These are phyloP conservation scores for Archips xylosteana DNA, from an alignment of 2,888 invertebrate genomes.

Conservation along the genomic window DNA sequence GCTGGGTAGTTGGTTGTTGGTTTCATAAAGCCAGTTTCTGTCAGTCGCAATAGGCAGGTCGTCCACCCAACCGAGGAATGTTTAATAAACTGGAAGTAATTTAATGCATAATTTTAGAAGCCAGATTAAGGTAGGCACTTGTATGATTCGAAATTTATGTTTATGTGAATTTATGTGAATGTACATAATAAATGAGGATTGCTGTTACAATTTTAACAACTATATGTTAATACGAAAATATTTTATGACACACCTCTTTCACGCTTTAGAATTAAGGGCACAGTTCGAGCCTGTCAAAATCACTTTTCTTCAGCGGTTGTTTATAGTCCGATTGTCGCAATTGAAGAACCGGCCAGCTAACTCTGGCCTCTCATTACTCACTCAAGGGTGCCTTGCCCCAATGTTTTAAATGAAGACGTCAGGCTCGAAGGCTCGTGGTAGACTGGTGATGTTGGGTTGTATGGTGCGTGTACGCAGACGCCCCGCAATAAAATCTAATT, in stretches of 20 bases:
- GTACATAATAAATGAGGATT: conserved; percentile 1
- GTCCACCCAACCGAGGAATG: neutral
- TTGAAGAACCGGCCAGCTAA: conserved; percentile 65
- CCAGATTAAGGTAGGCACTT: neutral
- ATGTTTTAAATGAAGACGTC: conserved; percentile 33
- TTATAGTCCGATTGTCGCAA: conserved; percentile 72
- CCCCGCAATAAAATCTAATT: conserved; percentile 85
- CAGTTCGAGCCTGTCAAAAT: conserved; percentile 70
- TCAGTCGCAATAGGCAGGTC: neutral
- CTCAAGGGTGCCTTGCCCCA: conserved; percentile 43
- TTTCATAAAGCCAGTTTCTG: neutral
- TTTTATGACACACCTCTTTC: conserved; percentile 17
- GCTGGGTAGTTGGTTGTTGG: no score
- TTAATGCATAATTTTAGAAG: neutral
- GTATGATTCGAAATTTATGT: neutral
- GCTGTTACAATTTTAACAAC: conserved; percentile 13
- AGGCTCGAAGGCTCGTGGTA: conserved; percentile 53
- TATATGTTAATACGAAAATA: neutral
- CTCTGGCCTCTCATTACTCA: conserved; percentile 51
- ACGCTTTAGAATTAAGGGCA: conserved; percentile 48
- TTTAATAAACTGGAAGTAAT: neutral
- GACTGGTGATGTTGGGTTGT: conserved; percentile 57
- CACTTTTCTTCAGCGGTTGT: conserved; percentile 69
- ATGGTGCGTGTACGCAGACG: conserved; percentile 69
- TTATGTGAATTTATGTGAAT: no score